Conservation (phyloP, 2,113 vertebrate genomes). For the Gila orcuttii region DNA sequence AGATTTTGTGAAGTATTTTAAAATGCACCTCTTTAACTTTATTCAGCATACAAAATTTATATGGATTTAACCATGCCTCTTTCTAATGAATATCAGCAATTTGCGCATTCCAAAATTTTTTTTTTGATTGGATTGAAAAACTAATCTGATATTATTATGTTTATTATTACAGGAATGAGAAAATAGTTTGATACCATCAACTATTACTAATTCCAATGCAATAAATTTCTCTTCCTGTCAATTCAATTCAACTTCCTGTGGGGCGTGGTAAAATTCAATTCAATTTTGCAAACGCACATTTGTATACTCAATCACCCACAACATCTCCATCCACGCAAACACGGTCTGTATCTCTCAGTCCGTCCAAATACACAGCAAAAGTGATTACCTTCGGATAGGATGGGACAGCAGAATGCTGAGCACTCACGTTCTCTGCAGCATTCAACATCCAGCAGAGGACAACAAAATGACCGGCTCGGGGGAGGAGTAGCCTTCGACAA, state of each 20-base stretch:
- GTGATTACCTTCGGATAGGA: slow-evolving; percentile 54
- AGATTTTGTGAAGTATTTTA: no score
- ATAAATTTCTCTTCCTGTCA: background rate
- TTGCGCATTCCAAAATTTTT: no score
- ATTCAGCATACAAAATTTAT: no score
- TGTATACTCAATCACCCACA: background rate
- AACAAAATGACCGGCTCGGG: slow-evolving; percentile 42
- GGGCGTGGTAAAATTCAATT: background rate
- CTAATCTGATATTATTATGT: no score
- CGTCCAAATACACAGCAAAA: slow-evolving; percentile 26
- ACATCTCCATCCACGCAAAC: background rate
- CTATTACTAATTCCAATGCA: background rate
- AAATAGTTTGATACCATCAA: no score
- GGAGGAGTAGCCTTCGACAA: slow-evolving; percentile 16
- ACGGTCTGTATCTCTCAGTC: background rate
- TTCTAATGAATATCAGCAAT: no score
- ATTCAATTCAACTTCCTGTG: background rate
- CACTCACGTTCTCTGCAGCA: slow-evolving; percentile 39
- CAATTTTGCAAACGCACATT: background rate
- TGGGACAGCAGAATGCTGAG: slow-evolving; percentile 39
- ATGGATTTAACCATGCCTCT: no score
- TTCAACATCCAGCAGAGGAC: slow-evolving; percentile 51
- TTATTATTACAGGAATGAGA: no score
- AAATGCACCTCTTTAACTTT: no score
- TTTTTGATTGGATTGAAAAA: no score